Conservation (phyloP, 2,113 vertebrate species). For the Sarotherodon lohbergeri region DNA sequence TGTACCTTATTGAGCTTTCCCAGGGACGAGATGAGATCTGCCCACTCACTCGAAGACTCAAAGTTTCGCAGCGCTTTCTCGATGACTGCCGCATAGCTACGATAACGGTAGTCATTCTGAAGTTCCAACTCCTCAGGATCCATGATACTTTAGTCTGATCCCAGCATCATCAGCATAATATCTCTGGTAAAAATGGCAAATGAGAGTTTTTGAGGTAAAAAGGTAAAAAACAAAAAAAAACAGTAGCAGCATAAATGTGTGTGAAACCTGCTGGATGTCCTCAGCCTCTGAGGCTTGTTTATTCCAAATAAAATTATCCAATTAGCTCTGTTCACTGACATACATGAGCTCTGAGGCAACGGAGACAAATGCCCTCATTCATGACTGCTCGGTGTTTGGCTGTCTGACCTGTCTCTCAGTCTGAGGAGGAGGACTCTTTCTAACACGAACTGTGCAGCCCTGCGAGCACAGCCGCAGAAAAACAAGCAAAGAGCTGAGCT, state of each 20-base stretch:
- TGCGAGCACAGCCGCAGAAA: neutral
- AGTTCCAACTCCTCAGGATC: constrained; percentile 92
- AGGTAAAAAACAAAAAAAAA: neutral
- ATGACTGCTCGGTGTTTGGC: constrained; percentile 1
- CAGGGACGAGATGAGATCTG: constrained; percentile 95
- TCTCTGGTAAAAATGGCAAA: neutral
- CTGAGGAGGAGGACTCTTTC: neutral
- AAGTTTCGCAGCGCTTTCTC: constrained; percentile 97
- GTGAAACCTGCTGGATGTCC: neutral
- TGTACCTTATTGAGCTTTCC: constrained; percentile 97
- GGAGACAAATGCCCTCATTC: constrained; percentile 39
- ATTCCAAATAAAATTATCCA: constrained; percentile 35
- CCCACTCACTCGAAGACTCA: constrained; percentile 97
- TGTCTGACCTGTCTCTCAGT: constrained; percentile 5
- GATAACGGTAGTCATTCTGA: constrained; percentile 90
- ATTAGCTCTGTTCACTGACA: constrained; percentile 21
- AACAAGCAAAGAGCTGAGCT: neutral
- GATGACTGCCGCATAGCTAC: constrained; percentile 86
- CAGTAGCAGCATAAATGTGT: neutral
- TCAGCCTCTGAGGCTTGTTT: constrained; percentile 4
- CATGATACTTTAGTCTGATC: constrained; percentile 75
- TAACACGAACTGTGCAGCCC: neutral
- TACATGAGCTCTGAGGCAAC: neutral
- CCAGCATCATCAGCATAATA: constrained; percentile 65
- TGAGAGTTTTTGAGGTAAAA: neutral